phyloP scores from a whole-genome alignment of 1,140 invertebrate species.

The Ganaspis sp. region DNA sequence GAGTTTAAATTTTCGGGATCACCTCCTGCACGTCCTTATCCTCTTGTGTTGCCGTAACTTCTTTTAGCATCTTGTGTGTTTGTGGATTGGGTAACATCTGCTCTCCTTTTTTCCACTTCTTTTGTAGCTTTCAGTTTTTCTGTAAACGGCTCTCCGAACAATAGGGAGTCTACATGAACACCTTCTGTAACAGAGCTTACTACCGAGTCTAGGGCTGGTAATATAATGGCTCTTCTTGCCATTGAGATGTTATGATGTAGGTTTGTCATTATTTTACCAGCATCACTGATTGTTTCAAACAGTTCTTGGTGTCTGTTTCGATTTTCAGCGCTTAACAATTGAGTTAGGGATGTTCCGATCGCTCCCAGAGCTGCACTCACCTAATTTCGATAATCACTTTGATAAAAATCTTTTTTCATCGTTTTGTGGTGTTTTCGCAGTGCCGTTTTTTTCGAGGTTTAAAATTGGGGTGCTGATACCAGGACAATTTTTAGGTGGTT shows the following conservation, averaged over 20 bases:
- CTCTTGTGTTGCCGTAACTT: too few species aligned
- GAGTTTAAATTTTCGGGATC: background rate
- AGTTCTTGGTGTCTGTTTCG: background rate
- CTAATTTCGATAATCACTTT: background rate
- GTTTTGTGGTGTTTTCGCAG: background rate
- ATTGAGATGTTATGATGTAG: background rate
- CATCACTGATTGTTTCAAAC: background rate
- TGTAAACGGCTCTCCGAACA: background rate
- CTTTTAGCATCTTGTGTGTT: background rate
- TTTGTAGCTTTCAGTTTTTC: background rate
- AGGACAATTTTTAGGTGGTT: background rate
- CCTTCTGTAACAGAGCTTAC: background rate
- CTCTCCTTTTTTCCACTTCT: background rate
- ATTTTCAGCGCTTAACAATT: background rate
- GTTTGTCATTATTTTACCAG: background rate
- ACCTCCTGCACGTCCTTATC: too few species aligned
- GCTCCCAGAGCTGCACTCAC: background rate
- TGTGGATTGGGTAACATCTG: background rate
- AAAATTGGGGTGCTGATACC: background rate
- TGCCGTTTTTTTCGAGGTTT: background rate
- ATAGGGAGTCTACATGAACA: background rate
- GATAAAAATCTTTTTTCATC: background rate
- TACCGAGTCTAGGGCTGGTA: background rate
- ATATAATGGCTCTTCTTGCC: background rate
- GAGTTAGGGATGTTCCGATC: background rate